Evolutionary conservation across 2,888 invertebrate species (phyloP).

Genomic region (Chrysopilus asiliformis): DNA sequence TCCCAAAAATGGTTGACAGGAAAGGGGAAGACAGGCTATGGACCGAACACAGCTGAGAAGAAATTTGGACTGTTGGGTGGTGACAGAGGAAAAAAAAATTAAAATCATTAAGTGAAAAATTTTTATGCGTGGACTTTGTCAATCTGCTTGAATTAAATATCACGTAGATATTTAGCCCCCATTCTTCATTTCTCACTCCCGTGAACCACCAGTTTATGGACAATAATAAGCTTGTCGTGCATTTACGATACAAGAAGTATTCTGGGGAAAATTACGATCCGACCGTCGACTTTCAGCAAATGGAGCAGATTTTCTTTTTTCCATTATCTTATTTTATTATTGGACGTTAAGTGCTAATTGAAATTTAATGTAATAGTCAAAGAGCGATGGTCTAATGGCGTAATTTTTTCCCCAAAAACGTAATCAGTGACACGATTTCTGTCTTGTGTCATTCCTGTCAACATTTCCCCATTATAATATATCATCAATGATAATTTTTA

Average conservation of each 20-base stretch:
- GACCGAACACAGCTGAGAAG: conserved; percentile 2
- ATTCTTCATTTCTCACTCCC: not conserved
- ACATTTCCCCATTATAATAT: too few species aligned
- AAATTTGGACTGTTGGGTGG: conserved; percentile 2
- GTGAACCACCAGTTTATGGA: not conserved
- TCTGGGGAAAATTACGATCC: too few species aligned
- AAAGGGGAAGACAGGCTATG: not conserved
- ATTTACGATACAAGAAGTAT: too few species aligned
- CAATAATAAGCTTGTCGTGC: not conserved
- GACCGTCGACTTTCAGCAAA: too few species aligned
- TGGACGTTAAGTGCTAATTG: too few species aligned
- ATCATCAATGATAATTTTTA: too few species aligned
- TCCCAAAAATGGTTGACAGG: not conserved
- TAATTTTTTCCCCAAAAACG: too few species aligned
- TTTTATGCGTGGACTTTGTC: conserved; percentile 14
- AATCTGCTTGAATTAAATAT: conserved; percentile 13
- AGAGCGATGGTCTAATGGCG: too few species aligned
- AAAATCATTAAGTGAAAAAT: conserved; percentile 13
- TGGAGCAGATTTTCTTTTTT: not conserved
- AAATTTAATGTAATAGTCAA: conserved; percentile 14
- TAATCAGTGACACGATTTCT: too few species aligned
- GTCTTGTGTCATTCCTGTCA: too few species aligned
- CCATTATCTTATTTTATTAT: not conserved
- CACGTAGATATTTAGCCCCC: conserved; percentile 6
- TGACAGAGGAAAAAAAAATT: conserved; percentile 9